Evolutionary conservation across 1,140 invertebrate species (phyloP).

Genomic region (Campodea augens): DNA sequence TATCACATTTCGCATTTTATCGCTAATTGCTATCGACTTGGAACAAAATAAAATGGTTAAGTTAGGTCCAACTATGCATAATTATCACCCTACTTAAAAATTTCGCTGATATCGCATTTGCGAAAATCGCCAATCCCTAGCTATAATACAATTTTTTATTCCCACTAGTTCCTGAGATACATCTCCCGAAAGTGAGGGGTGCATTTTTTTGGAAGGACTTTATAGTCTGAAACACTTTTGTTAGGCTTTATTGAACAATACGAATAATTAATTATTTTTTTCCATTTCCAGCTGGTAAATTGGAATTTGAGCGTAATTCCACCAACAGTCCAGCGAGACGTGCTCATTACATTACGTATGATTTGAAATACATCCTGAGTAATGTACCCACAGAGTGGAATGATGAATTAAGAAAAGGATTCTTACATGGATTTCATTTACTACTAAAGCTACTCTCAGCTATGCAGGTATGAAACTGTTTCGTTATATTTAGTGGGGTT

Average conservation of each 20-base stretch:
- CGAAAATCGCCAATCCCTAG: too few relatives aligned
- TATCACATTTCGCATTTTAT: too few relatives aligned
- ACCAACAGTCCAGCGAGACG: conserved; percentile 56
- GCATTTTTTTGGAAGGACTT: background rate
- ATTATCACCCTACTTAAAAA: too few relatives aligned
- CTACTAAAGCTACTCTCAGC: conserved; percentile 61
- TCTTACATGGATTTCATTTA: conserved; percentile 62
- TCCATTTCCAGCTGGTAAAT: conserved; percentile 29
- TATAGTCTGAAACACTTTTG: too few relatives aligned
- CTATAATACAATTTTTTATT: too few relatives aligned
- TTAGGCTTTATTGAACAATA: too few relatives aligned
- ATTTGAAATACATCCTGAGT: conserved; percentile 73
- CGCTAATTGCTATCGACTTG: too few relatives aligned
- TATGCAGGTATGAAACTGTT: conserved; percentile 54
- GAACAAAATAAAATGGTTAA: too few relatives aligned
- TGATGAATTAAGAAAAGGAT: conserved; percentile 54
- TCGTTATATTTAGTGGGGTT: background rate
- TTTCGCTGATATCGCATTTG: too few relatives aligned
- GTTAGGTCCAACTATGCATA: too few relatives aligned
- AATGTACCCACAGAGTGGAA: conserved; percentile 58
- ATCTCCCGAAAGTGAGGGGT: too few relatives aligned
- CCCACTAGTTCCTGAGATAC: too few relatives aligned
- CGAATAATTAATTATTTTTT: background rate
- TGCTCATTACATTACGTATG: conserved; percentile 74
- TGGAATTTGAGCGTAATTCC: conserved; percentile 52